phyloP scores from a whole-genome alignment of 2,113 vertebrate species.

The Cheilinus undulatus region DNA sequence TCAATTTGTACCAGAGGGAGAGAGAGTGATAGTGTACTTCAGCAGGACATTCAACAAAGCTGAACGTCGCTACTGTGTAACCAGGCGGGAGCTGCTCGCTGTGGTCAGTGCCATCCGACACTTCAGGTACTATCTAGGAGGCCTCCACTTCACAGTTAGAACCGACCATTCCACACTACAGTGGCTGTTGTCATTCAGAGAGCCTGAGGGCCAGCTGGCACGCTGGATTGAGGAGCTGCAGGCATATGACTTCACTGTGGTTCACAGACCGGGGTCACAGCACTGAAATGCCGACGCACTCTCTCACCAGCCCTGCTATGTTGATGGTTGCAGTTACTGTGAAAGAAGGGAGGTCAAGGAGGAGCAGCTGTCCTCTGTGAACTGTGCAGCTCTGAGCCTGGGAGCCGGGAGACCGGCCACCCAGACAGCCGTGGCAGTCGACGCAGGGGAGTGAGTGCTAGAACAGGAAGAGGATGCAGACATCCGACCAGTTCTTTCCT shows the following conservation, averaged over 20 bases:
- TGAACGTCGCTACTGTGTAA: slow-evolving; percentile 12
- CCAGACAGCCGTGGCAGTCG: background rate
- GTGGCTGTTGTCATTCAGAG: slow-evolving; percentile 14
- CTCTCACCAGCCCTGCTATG: background rate
- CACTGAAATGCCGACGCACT: slow-evolving; percentile 5
- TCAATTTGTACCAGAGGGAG: background rate
- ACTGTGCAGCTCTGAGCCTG: rapidly evolving
- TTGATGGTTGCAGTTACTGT: background rate
- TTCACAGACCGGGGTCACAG: background rate
- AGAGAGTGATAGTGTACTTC: slow-evolving; percentile 16
- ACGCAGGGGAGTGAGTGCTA: background rate
- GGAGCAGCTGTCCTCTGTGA: background rate
- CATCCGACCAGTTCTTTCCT: background rate
- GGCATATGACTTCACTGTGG: background rate
- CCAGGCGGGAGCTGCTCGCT: background rate
- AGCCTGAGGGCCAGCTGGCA: background rate
- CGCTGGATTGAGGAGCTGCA: slow-evolving; percentile 3
- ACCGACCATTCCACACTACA: slow-evolving; percentile 15
- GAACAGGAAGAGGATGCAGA: background rate
- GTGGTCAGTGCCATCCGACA: background rate
- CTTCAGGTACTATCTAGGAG: slow-evolving; percentile 6
- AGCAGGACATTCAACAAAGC: slow-evolving; percentile 5
- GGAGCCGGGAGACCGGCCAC: background rate
- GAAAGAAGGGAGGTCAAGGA: background rate
- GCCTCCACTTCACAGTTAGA: slow-evolving; percentile 4